A percentile compares a stretch with the other conserved stretches of the same genome.
Conservation (phyloP, 2,113 vertebrate genomes). For the Hepsetus odoe region DNA sequence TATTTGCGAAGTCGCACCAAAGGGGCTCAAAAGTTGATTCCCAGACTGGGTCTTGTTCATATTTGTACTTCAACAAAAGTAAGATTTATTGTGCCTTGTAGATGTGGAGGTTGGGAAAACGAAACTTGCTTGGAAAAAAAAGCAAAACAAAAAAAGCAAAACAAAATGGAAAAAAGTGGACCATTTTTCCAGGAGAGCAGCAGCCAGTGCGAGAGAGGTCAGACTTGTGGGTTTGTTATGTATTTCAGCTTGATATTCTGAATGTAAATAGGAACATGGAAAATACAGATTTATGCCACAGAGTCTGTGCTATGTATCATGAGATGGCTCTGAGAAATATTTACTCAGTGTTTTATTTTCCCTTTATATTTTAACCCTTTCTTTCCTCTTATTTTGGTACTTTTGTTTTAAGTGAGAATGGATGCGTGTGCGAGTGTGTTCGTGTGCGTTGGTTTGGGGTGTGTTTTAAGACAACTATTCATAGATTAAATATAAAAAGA, state of each 20-base stretch:
- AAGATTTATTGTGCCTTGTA: constrained; percentile 99
- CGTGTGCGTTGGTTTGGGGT: constrained; percentile 24
- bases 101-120: constrained; percentile 67
- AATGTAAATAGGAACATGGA: constrained; percentile 98
- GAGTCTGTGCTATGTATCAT: constrained; percentile 99
- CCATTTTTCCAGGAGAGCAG: constrained; percentile 63
- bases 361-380: constrained; percentile 60
- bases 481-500: constrained; percentile 77
- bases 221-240: constrained; percentile 81
- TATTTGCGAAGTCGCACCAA: constrained; percentile 38
- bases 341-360: constrained; percentile 44
- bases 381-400: constrained; percentile 75
- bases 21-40: constrained; percentile 49
- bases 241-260: constrained; percentile 91
- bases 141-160: background rate
- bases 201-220: constrained; percentile 60
- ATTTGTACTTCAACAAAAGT: constrained; percentile 92
- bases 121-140: constrained; percentile 15
- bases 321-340: constrained; percentile 93
- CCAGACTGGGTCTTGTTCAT: constrained; percentile 82
- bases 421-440: constrained; percentile 48
- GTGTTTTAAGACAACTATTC: constrained; percentile 69
- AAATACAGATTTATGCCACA: constrained; percentile 99
- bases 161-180: constrained; percentile 47
- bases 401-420: constrained; percentile 56